Conservation (phyloP, 2,113 vertebrate species). For the Rattus rattus region DNA sequence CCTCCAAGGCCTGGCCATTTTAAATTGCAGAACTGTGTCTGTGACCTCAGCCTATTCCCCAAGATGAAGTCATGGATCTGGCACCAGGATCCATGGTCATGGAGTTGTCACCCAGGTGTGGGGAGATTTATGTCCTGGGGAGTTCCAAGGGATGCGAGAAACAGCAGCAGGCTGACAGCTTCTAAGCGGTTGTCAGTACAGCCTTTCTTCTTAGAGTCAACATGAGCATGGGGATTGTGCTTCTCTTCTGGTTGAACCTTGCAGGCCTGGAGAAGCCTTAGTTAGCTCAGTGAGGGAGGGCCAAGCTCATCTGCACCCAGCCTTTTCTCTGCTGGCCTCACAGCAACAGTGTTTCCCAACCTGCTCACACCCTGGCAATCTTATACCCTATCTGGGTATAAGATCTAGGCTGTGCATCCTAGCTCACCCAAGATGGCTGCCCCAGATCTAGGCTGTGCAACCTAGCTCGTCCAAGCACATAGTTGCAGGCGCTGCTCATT, state of each 20-base stretch:
- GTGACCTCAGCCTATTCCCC: background rate
- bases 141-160: background rate
- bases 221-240: background rate
- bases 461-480: background rate
- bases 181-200: background rate
- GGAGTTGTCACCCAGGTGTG: background rate
- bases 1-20: background rate
- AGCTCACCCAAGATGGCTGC: background rate
- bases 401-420: too few species aligned
- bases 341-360: background rate
- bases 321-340: background rate
- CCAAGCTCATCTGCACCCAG: background rate
- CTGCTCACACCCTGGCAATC: background rate
- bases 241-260: background rate
- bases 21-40: background rate
- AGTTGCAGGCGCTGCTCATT: background rate
- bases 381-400: background rate
- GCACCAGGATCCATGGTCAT: background rate
- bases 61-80: background rate
- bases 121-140: too few species aligned
- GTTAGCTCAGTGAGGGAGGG: background rate
- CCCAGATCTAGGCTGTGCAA: background rate
- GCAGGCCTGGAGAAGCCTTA: background rate
- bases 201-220: background rate
- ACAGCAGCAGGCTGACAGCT: background rate